Evolutionary conservation across 1,140 invertebrate species (phyloP), one percentile per base, ranked within the genome.

Genomic region (Araneus ventricosus): DNA sequence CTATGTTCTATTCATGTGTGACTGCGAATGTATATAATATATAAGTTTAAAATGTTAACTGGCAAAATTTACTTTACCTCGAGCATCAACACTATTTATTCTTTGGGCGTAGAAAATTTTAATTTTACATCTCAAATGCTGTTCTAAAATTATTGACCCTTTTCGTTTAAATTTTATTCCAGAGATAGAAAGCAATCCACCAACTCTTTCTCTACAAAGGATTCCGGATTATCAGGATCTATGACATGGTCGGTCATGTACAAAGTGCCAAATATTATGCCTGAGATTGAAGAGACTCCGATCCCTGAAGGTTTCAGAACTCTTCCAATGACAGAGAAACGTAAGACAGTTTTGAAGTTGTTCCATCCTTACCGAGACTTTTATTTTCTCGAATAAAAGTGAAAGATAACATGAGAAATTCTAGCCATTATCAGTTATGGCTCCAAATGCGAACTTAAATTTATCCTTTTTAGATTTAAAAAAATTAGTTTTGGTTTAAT

Each of bases 241-340:
- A 67, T 90, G 52, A 93, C 93, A 14, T 93, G 88, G 88, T 93
- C 93, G 0, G 93, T 93, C 0, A 89, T 89, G 75, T 93, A 93
- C 63, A 93, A 87, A 80, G 61, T 67, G 7, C 88, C 93, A 8
- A 61, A 87, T 24, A 57, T 24, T 0, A 41, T 87, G 1, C 20
- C 45, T n/a, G 27, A 59, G n/a, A 10, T 39, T 4, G 93, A 91
- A n/a, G 41, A 34, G 4, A 52, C 88, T 41, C 39, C 88, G 4
- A 67, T 91, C 17, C 39, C 61, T 0, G 80, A 85, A n/a, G 90
- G 90, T 24, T 93, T 87, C 37, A 34, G 85, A n/a, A 93, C 91
- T 6, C 30, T 93, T 20, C 85, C 84, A 10, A 85, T 93, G 17
- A 45, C 30, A 1, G 91, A 88, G 24, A 93, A 93, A 88, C 52